Conservation (phyloP, 2,888 invertebrate species). For the Dryobotodes eremita region DNA sequence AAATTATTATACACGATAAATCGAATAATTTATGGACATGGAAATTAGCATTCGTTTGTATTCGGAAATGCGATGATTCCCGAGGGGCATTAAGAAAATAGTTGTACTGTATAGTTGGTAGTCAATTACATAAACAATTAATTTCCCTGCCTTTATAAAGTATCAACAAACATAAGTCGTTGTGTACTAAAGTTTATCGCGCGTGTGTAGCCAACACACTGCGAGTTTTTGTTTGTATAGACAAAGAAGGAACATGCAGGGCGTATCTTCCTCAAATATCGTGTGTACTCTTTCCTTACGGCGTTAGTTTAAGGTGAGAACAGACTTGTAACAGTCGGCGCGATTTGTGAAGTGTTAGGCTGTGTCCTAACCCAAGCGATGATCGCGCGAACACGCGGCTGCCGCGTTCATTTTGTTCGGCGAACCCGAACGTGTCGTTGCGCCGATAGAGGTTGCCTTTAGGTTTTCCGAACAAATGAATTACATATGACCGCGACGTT, state of each 20-base stretch:
- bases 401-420: neutral
- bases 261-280: conserved; percentile 54
- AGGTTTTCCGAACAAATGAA: neutral
- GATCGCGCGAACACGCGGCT: neutral
- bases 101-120: too few relatives aligned
- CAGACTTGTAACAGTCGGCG: conserved; percentile 3
- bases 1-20: too few relatives aligned
- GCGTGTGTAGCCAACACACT: conserved; percentile 24
- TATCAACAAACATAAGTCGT: neutral
- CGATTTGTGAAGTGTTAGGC: neutral
- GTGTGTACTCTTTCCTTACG: conserved; percentile 52
- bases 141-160: too few relatives aligned
- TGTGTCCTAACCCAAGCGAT: neutral
- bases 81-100: too few relatives aligned
- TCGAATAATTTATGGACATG: too few relatives aligned
- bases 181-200: conserved; percentile 27
- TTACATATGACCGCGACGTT: neutral
- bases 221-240: conserved; percentile 40
- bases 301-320: neutral
- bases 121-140: too few relatives aligned
- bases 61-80: too few relatives aligned
- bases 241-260: conserved; percentile 45
- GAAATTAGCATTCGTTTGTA: too few relatives aligned
- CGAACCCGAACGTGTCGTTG: neutral
- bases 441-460: neutral